A percentile compares a stretch with the other conserved stretches of the same genome.
Evolutionary conservation across 64 coral and sea anemone species (phyloP).

Genomic region (Montipora foliosa): DNA sequence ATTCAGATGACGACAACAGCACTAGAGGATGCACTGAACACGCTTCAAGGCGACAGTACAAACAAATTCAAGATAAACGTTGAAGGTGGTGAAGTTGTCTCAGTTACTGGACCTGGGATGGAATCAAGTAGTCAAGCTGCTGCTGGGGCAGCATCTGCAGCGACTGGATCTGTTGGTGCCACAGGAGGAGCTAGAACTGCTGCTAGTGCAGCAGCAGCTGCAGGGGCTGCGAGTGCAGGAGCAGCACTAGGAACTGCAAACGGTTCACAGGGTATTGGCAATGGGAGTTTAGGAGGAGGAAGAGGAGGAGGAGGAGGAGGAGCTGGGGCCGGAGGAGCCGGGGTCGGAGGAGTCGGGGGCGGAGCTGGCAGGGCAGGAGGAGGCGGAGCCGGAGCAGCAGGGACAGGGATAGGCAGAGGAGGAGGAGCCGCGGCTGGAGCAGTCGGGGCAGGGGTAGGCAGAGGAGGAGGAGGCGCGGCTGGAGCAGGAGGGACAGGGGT

Average conservation of each 20-base stretch:
- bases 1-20: conserved; percentile 3
- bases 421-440: not conserved
- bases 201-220: not conserved
- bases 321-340: not conserved
- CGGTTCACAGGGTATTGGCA: not conserved
- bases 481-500: not conserved
- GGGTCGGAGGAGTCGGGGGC: not conserved
- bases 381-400: not conserved
- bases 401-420: not conserved
- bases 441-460: not conserved
- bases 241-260: not conserved
- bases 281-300: no score
- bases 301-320: not conserved
- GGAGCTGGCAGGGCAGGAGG: not conserved
- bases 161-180: not conserved
- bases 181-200: not conserved
- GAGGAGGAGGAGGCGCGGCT: not conserved
- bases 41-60: not conserved
- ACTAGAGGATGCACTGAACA: conserved; percentile 29
- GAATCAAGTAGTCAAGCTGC: not conserved
- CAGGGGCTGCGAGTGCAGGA: not conserved
- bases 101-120: not conserved
- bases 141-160: not conserved
- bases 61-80: conserved; percentile 14
- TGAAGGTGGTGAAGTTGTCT: not conserved